Base-by-base conservation (phyloP, 2,113 vertebrate genomes). In the Pavo muticus region DNA sequence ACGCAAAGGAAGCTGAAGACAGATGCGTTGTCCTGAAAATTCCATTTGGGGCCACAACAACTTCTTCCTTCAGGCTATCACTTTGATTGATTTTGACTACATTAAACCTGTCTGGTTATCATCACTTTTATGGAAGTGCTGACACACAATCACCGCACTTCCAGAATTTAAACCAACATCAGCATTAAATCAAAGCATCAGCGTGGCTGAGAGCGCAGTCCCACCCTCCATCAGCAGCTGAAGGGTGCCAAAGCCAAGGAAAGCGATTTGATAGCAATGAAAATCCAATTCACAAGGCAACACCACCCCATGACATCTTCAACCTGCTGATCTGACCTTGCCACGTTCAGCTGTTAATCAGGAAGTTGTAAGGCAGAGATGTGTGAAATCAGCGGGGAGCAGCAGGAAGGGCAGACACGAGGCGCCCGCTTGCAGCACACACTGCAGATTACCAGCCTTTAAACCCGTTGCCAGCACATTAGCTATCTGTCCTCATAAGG, bases 81-180 rank as follows among this genome's bases (percentile, higher is more conserved):
- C 2, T 20, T 2, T 0, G 13, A 67, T 25, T 63, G 52, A 63
- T 54, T 75, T 7, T 61, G 24, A 32, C 50, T 65, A 32, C 9
- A 6, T 39, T 32, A 47, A 73, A 61, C 40, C 16, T 39, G 19
- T 52, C 64, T 25, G 47, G 25, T 4, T 67, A 9, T 18, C 64
- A 3, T 0, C 9, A 29, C 23, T 17, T 7, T 57, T 42, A 61
- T 3, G 5, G 40, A 84, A 82, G 87, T 1, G 0, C 10, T 13
- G 1, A 32, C 4, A 3, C 1, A 1, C 6, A 70, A 48, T 29
- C 29, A 13, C 32, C 17, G 16, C 35, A 2, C 2, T 72, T 44
- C 6, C 1, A 3, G 29, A 85, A 82, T 50, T 45, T 45, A 69
- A 85, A 54, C 9, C 27, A 4, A 9, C 11, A 12, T 9, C 61